Base-by-base conservation (phyloP, 2,797 vertebrate genomes). In the Chrysocyon brachyurus region DNA sequence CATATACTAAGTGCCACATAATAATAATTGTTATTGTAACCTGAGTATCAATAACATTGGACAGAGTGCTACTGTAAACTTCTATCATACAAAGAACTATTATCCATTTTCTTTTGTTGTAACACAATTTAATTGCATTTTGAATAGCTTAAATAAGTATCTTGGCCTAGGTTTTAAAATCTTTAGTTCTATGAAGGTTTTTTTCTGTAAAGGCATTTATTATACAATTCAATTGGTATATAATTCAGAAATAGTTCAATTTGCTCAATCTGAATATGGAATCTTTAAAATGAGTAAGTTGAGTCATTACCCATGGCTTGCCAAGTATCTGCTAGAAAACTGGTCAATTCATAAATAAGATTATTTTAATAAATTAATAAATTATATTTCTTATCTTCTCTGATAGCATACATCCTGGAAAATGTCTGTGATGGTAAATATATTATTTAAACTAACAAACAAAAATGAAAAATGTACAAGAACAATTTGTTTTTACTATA, bases 401-500 rank as follows among this genome's bases (percentile, higher is more conserved):
- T 72, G n/a, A 87, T 24, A 90, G 46, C 12, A 85, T 5, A 78
- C 21, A 81, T 49, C 26, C 49, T 73, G 12, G 68, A 90, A 97
- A 93, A 85, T 52, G 26, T 77, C 72, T 95, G 22, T 57, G 87
- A 63, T 70, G 21, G n/a, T 75, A 36, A 86, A 19, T 68, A 6
- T 54, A 87, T 68, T 92, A 87, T 85, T 91, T 90, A 97, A 84
- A 90, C 28, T 28, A 92, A 81, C 16, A 87, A 95, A 88, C 26
- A 88, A 84, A 96, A 93, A 68, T 91, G 22, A 91, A 95, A 94
- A 93, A 64, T 40, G 6, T 52, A 61, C 64, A 91, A 90, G 36
- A 64, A 90, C 12, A 79, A 82, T 49, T 87, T 33, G 28, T 75
- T 79, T 83, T 59, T 90, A 93, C 90, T 92, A 72, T 99, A 99